Base-by-base conservation (phyloP, 2,888 invertebrate genomes). In the Tiliacea citrago region DNA sequence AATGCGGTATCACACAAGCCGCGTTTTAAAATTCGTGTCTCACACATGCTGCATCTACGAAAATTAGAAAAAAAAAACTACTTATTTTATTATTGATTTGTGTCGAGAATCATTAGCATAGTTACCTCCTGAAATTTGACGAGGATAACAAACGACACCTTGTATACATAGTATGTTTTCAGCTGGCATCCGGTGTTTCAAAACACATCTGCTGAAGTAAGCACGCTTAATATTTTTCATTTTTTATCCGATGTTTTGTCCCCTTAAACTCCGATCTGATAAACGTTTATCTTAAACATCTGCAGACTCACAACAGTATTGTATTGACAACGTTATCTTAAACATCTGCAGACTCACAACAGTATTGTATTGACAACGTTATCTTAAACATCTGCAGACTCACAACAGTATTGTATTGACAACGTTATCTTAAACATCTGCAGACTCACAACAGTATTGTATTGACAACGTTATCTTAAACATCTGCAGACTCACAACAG, bases 241-340 rank as follows among this genome's bases (percentile, higher is more conserved):
- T 29, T 29, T 29, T 29, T 29, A 3, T 29, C n/a, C 18, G 0
- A 13, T 49, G 51, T n/a, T 35, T 29, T 7, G 29, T 35, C 12
- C 6, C 18, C 12, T 29, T 76, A 57, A 49, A 55, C 7, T 12
- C 42, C 49, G 42, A 29, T 42, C n/a, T 49, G 13, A 57, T 62
- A 35, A 72, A 65, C 49, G 24, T 57, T 35, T 35, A 45, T 68
- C n/a, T 24, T 21, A 35, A 29, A 42, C 13, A 29, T 42, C 49
- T 67, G 63, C 53, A 63, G 61, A 0, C 24, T 24, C 21, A n/a
- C 12, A n/a, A 70, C 49, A 42, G 62, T 16, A 35, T 51, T 49
- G 72, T 61, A 68, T 57, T 47, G 71, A 65, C 63, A 29, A 58
- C 13, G 35, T n/a, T 21, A 68, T 61, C 77, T 24, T 21, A 35